These are phyloP conservation scores for Ginglymostoma cirratum DNA, from an alignment of 2,113 vertebrate species.

Conservation along the genomic window DNA sequence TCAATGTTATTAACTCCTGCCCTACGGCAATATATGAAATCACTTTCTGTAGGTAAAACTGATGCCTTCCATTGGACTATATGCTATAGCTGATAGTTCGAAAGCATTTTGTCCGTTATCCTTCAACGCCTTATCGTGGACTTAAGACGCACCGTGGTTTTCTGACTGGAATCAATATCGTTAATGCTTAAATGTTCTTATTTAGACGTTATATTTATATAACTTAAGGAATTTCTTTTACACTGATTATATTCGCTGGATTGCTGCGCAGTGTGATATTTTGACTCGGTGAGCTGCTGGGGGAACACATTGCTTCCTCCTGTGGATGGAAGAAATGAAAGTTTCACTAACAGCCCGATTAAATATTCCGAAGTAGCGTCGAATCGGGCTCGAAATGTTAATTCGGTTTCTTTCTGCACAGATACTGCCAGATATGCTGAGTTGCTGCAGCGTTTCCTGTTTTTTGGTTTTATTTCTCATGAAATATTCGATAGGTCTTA, in stretches of 20 bases:
- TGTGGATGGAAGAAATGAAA: background rate
- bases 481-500: too few relatives aligned
- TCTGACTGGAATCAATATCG: background rate
- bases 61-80: background rate
- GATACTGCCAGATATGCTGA: too few relatives aligned
- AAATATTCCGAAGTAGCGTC: too few relatives aligned
- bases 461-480: too few relatives aligned
- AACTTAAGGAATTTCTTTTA: background rate
- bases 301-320: too few relatives aligned
- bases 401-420: too few relatives aligned
- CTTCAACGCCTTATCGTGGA: background rate
- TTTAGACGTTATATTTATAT: background rate
- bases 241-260: background rate
- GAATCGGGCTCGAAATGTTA: too few relatives aligned
- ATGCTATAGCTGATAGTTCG: background rate
- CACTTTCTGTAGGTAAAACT: background rate
- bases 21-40: background rate
- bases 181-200: background rate
- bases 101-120: background rate
- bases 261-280: background rate
- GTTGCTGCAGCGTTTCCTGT: too few relatives aligned
- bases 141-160: background rate
- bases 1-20: background rate
- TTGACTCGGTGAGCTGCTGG: too few relatives aligned
- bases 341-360: background rate